Base-by-base conservation (phyloP, 2,113 vertebrate species). In the Rhynchomys soricoides region DNA sequence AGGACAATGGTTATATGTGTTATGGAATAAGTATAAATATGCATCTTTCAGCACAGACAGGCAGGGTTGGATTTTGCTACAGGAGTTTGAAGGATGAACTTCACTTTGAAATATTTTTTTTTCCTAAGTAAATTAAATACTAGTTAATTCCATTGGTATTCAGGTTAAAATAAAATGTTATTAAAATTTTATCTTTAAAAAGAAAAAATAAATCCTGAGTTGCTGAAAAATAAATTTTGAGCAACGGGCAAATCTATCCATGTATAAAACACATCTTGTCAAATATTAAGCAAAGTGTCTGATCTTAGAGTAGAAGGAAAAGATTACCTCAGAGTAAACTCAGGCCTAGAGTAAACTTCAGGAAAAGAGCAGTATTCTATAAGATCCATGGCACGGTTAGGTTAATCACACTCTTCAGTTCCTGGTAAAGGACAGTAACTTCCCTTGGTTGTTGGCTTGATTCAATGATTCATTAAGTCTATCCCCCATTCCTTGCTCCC, bases 281-380 rank as follows among this genome's bases (percentile, higher is more conserved):
- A 93, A 92, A 96, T 86, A 92, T 82, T 57, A 91, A 77, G 68
- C 52, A 79, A 73, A 86, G 17, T 52, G 40, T 48, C 5, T 45
- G 40, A 0, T 91, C 16, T 93, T 71, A 64, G 55, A 57, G 13
- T 10, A 75, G 26, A 29, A 37, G 8, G 75, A 29, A 45, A 19
- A 17, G 75, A 66, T 40, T 50, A 12, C 5, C 15, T 86, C 24
- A n/a, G n/a, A n/a, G n/a, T n/a, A n/a, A n/a, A n/a, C n/a, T n/a
- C n/a, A 52, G 21, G 17, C 59, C 34, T 26, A 93, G 62, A 48
- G 75, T 57, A 74, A 55, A 75, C 26, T 66, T 78, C 7, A 66
- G 74, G 52, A 90, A 71, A 50, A 52, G 43, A 34, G 66, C 29
- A 24, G 10, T 6, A n/a, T 89, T 82, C 52, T 3, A 0, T 82